These are phyloP conservation scores for Caenorhabditis sinica DNA, from an alignment of 2,888 invertebrate genomes.

Conservation along the genomic window DNA sequence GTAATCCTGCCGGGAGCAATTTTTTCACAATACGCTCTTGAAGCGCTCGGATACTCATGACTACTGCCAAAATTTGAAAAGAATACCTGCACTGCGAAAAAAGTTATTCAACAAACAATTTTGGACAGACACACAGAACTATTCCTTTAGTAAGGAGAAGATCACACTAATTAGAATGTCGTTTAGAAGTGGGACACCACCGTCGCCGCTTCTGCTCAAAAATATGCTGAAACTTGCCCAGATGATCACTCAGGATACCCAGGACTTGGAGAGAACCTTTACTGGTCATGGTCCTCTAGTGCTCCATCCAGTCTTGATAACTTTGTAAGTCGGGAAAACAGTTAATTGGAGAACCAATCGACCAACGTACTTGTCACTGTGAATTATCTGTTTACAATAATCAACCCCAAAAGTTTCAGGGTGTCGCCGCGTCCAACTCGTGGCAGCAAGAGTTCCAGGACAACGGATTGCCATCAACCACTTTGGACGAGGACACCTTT, in stretches of 20 bases:
- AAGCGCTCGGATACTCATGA: no score
- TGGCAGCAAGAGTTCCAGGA: conserved; percentile 27
- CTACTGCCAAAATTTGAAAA: no score
- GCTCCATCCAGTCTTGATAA: not conserved
- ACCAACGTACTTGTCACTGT: no score
- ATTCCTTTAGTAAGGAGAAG: no score
- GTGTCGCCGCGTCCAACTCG: not conserved
- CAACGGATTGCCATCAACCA: conserved; percentile 10
- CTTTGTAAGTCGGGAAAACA: not conserved
- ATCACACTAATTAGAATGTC: not conserved
- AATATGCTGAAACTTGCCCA: not conserved
- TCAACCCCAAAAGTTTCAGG: not conserved
- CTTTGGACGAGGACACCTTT: not conserved
- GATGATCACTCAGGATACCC: not conserved
- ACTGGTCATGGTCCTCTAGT: not conserved
- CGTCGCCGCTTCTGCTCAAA: not conserved
- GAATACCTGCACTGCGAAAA: no score
- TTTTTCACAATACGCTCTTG: no score
- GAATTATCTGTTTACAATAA: no score
- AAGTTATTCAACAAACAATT: no score
- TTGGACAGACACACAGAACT: no score
- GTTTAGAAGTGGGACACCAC: conserved; percentile 4
- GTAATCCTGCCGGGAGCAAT: no score
- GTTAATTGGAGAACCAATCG: no score
- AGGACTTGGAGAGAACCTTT: not conserved